phyloP scores from a whole-genome alignment of 2,113 vertebrate genomes.

The Anas platyrhynchos region DNA sequence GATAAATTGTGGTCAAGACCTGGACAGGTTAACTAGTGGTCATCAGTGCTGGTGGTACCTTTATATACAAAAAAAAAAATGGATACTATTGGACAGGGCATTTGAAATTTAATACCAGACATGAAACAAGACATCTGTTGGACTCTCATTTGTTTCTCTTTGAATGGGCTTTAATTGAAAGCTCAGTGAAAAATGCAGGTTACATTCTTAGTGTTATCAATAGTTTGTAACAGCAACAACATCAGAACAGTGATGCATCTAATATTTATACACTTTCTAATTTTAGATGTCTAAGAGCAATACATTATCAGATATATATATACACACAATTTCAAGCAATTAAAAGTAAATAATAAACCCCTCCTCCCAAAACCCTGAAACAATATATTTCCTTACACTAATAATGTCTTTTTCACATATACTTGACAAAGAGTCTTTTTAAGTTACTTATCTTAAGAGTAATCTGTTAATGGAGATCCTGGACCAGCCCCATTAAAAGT shows the following conservation, averaged over 20 bases:
- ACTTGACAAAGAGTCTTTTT: slow-evolving; percentile 77
- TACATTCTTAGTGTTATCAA: slow-evolving; percentile 82
- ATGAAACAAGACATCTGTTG: slow-evolving; percentile 74
- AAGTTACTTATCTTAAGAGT: slow-evolving; percentile 79
- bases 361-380: slow-evolving; percentile 74
- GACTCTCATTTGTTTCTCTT: slow-evolving; percentile 74
- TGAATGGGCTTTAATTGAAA: slow-evolving; percentile 85
- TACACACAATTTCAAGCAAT: slow-evolving; percentile 80
- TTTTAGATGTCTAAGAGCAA: slow-evolving; percentile 80
- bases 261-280: slow-evolving; percentile 80
- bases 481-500: slow-evolving; percentile 79
- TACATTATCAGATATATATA: slow-evolving; percentile 82
- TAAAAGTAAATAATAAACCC: slow-evolving; percentile 82
- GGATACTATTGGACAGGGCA: slow-evolving; percentile 44
- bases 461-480: slow-evolving; percentile 76
- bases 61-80: slow-evolving; percentile 50
- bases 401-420: slow-evolving; percentile 73
- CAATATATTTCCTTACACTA: slow-evolving; percentile 77
- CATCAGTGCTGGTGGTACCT: slow-evolving; percentile 47
- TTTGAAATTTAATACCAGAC: slow-evolving; percentile 72
- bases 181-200: slow-evolving; percentile 81
- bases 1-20: slow-evolving; percentile 73
- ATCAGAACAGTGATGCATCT: slow-evolving; percentile 76
- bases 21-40: slow-evolving; percentile 66
- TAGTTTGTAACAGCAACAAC: slow-evolving; percentile 76